These are phyloP conservation scores for Coregonus ussuriensis DNA, from an alignment of 2,797 vertebrate genomes.

Conservation along the genomic window DNA sequence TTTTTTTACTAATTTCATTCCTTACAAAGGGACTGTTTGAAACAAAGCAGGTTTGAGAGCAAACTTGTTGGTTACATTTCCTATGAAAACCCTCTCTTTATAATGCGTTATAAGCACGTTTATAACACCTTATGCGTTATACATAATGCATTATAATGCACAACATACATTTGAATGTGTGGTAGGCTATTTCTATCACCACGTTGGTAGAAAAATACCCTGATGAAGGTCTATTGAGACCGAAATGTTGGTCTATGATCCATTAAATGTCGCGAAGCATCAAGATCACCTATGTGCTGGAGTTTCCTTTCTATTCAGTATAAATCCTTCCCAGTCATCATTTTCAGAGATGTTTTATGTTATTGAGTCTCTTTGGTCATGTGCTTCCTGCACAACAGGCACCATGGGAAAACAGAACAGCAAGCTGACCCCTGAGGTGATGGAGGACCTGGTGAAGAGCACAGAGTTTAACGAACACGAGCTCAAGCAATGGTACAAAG, in stretches of 20 bases:
- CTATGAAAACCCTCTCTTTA: background rate
- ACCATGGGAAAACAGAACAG: slow-evolving; percentile 99
- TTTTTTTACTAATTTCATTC: background rate
- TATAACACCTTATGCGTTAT: background rate
- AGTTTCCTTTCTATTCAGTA: background rate
- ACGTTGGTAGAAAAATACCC: background rate
- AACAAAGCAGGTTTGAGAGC: background rate
- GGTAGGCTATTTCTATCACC: background rate
- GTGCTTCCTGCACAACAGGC: slow-evolving; percentile 69
- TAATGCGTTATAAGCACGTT: background rate
- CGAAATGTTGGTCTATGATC: background rate
- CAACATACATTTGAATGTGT: background rate
- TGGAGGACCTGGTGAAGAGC: slow-evolving; percentile 99
- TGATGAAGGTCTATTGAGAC: background rate
- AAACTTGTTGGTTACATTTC: background rate
- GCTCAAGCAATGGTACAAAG: slow-evolving; percentile 99
- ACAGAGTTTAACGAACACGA: slow-evolving; percentile 99
- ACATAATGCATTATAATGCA: background rate
- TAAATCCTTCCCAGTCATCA: background rate
- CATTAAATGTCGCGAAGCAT: background rate
- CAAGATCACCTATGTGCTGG: background rate
- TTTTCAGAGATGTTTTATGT: background rate
- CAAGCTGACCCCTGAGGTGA: slow-evolving; percentile 98
- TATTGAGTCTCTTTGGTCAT: background rate
- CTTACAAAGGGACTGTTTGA: background rate